Evolutionary conservation across 2,113 vertebrate genomes (phyloP), one percentile per base, ranked within the genome.

Genomic region (Calonectris borealis): DNA sequence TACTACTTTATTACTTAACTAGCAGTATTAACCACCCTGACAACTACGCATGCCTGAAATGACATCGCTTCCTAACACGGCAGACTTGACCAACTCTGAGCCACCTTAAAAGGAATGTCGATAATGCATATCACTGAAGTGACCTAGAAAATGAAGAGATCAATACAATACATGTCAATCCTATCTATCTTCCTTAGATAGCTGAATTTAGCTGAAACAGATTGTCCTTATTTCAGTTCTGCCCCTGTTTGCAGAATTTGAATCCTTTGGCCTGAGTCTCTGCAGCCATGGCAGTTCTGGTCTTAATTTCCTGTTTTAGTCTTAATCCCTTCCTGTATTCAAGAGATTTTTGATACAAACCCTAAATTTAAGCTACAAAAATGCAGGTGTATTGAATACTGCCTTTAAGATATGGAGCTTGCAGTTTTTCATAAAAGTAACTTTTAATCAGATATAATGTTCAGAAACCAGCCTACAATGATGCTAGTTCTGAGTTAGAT

Each of bases 61-160:
- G 78, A 34, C 78, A 65, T 10, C 4, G 8, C 52, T 72, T 88
- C 92, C 79, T 70, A 11, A 86, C 24, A 32, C 75, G 29, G 13
- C 57, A 72, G 89, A 38, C 83, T 72, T n/a, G n/a, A 70, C 77
- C 89, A 86, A 26, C 81, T 79, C 75, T 7, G 80, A 88, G 78
- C n/a, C 58, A 80, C 66, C 89, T 84, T 48, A 36, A 78, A 81
- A 72, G 71, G 22, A 73, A 62, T 5, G 70, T 87, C 91, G 93
- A 69, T 89, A 93, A 94, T 4, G 20, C 44, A 27, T 18, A 78
- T 13, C 83, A 66, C 57, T 82, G 65, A 94, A 83, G 20, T 22
- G 36, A 81, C 73, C 79, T 13, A 46, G 76, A 92, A 82, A 93
- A 93, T 64, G 27, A 79, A 91, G 62, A 93, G 93, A 95, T 95